Conservation (phyloP, 2,113 vertebrate genomes). For the Centropus bengalensis region DNA sequence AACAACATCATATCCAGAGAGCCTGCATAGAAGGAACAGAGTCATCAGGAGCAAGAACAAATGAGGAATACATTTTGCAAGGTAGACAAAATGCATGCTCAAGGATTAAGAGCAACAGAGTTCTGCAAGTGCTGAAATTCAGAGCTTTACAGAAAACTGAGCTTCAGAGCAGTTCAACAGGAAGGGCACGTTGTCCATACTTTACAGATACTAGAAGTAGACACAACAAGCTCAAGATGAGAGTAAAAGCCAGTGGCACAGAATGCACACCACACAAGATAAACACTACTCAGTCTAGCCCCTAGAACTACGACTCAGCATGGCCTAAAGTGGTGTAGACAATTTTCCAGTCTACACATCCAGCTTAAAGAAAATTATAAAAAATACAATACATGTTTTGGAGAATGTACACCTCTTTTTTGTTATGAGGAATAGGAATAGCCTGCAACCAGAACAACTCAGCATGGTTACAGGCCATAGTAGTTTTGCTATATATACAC, state of each 20-base stretch:
- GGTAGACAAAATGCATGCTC: background rate
- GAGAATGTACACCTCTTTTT: background rate
- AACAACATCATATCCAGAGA: slow-evolving; percentile 89
- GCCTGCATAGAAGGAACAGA: slow-evolving; percentile 68
- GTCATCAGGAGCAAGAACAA: background rate
- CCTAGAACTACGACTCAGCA: background rate
- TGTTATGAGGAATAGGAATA: background rate
- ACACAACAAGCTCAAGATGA: background rate
- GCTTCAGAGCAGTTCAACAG: background rate
- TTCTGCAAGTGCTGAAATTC: background rate
- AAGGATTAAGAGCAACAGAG: background rate
- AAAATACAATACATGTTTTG: background rate
- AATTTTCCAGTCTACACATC: background rate
- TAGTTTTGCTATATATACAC: background rate
- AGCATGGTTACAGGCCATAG: background rate
- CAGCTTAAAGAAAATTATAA: background rate
- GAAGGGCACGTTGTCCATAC: background rate
- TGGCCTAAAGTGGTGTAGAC: background rate
- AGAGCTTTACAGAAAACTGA: background rate
- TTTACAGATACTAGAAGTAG: background rate
- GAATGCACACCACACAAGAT: background rate
- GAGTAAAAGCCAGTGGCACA: background rate
- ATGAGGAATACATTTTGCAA: background rate
- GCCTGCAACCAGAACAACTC: background rate
- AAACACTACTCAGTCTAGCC: background rate